Conservation (phyloP, 2,113 vertebrate genomes). For the Gracilinanus agilis region DNA sequence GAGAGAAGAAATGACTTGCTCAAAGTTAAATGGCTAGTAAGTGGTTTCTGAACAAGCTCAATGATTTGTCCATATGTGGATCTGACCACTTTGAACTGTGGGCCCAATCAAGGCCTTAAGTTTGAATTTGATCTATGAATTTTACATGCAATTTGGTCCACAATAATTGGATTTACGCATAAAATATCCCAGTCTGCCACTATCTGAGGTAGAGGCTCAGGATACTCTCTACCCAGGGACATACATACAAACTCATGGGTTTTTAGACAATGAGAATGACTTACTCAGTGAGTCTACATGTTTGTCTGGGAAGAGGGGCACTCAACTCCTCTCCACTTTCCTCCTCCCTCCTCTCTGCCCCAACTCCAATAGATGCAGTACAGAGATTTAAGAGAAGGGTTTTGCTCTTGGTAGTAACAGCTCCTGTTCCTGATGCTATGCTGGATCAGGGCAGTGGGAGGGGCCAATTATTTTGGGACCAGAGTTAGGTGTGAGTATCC, state of each 20-base stretch:
- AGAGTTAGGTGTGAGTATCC: neutral
- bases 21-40: neutral
- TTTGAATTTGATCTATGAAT: neutral
- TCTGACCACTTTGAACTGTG: neutral
- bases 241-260: neutral
- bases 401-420: neutral
- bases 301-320: neutral
- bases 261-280: neutral
- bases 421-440: neutral
- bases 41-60: neutral
- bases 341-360: neutral
- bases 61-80: neutral
- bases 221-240: neutral
- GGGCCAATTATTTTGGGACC: neutral
- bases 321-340: constrained; percentile 3
- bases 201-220: neutral
- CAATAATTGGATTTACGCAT: neutral
- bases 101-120: neutral
- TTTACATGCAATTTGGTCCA: neutral
- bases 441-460: neutral
- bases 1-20: neutral
- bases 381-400: neutral
- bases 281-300: neutral
- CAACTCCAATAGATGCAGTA: neutral
- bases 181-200: neutral